phyloP scores from a whole-genome alignment of 2,888 invertebrate species.

The Hirtodrosophila histrioides region DNA sequence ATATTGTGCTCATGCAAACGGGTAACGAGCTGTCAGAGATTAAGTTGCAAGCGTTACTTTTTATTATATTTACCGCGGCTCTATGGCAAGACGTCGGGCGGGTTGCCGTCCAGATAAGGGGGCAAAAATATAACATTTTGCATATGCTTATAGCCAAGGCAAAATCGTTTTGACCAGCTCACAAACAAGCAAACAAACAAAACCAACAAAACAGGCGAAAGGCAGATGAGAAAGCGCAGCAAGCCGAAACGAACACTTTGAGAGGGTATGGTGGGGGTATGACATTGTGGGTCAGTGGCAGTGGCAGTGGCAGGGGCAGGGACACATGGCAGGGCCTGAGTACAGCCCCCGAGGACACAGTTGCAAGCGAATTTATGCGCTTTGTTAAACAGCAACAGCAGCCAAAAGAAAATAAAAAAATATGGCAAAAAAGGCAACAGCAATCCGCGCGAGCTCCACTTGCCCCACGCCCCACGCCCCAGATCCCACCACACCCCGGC shows the following conservation, averaged over 20 bases:
- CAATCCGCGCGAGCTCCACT: conserved; percentile 52
- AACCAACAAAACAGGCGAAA: conserved; percentile 58
- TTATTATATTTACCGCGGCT: conserved; percentile 74
- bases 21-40: conserved; percentile 82
- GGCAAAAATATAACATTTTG: conserved; percentile 73
- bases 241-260: conserved; percentile 71
- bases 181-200: conserved; percentile 60
- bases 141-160: conserved; percentile 70
- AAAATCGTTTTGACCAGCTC: conserved; percentile 80
- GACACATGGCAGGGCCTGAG: conserved; percentile 17
- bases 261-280: conserved; percentile 8
- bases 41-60: conserved; percentile 81
- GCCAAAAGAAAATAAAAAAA: conserved; percentile 30
- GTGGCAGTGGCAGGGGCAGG: conserved; percentile 10
- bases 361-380: conserved; percentile 82
- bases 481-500: neutral
- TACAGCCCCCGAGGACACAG: conserved; percentile 73
- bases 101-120: conserved; percentile 67
- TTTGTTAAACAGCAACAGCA: conserved; percentile 80
- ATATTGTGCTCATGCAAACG: conserved; percentile 80
- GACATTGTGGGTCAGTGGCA: neutral
- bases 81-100: conserved; percentile 1
- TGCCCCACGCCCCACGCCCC: neutral
- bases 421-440: conserved; percentile 48
- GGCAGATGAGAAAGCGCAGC: conserved; percentile 76